Evolutionary conservation across 2,888 invertebrate genomes (phyloP), one percentile per base, ranked within the genome.

Genomic region (Synanthedon vespiformis): DNA sequence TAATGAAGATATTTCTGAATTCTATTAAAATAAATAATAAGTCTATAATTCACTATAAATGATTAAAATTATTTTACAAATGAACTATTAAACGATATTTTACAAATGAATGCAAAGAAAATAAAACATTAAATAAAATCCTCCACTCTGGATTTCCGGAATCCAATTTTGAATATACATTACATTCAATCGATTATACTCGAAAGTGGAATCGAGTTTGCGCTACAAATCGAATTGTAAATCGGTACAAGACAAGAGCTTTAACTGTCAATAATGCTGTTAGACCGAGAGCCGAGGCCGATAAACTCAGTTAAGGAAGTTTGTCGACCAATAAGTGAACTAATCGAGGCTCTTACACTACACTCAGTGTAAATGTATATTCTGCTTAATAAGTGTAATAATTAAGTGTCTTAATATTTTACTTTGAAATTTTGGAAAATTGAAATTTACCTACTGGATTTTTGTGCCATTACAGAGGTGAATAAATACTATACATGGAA

Each of bases 301-400:
- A 54, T 57, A 72, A 78, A 81, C 71, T 69, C 56, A 57, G 69
- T 82, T 80, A 78, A 57, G 54, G 58, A 76, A 82, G 77, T 82
- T 84, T 78, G 70, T 65, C 63, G 66, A 72, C 72, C 73, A 70
- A 75, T 76, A 74, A 74, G 67, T 70, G 71, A 65, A 64, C 67
- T 69, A 72, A 75, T 74, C 70, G 68, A 61, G 64, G 67, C 44
- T 44, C 44, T 44, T 44, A 44, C 13, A 44, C 44, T 44, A 12
- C 14, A 44, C 13, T 34, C 8, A 34, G 34, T 34, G 34, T 34
- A 34, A 34, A 34, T 34, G 34, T 10, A 8, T 34, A 34, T 2
- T 34, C 10, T 34, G 34, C 34, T 10, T 34, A 34, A 34, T 34
- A 10, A 34, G 34, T 34, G 34, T 34, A 34, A 10, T 34, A 34